Percentiles rank a stretch among this genome's conserved stretches.
Conservation (phyloP, 1,140 invertebrate species). For the Brachionus sp. region DNA sequence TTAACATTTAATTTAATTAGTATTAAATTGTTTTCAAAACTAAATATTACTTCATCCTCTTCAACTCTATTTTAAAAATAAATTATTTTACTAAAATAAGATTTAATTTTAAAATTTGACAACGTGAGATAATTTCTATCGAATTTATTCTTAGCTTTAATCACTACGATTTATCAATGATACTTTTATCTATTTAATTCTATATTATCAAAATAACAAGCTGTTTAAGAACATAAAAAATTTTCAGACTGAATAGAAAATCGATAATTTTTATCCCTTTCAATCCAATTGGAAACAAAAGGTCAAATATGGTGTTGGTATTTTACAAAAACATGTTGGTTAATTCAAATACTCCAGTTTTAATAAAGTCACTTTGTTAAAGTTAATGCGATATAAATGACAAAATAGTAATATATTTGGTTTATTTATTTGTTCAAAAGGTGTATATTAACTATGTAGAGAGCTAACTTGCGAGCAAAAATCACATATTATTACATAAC, state of each 20-base stretch:
- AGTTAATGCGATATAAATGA: neutral
- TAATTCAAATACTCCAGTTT: neutral
- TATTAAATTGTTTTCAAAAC: too few relatives aligned
- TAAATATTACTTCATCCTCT: too few relatives aligned
- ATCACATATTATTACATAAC: constrained; percentile 10
- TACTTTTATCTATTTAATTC: too few relatives aligned
- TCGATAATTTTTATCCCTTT: neutral
- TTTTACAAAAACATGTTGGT: neutral
- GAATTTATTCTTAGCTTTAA: too few relatives aligned
- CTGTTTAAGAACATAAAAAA: neutral
- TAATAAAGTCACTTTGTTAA: neutral
- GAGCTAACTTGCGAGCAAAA: neutral
- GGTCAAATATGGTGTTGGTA: neutral
- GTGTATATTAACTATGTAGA: neutral
- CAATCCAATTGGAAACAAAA: neutral
- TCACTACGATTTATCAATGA: too few relatives aligned
- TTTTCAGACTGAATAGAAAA: neutral
- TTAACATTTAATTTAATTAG: too few relatives aligned
- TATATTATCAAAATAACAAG: neutral
- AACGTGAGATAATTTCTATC: too few relatives aligned
- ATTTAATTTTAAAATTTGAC: too few relatives aligned
- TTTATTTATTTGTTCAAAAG: neutral
- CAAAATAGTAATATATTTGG: neutral
- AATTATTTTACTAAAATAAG: too few relatives aligned
- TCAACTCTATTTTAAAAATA: too few relatives aligned